Evolutionary conservation across 2,888 invertebrate species (phyloP), one percentile per base, ranked within the genome.

Genomic region (Fabriciana adippe): DNA sequence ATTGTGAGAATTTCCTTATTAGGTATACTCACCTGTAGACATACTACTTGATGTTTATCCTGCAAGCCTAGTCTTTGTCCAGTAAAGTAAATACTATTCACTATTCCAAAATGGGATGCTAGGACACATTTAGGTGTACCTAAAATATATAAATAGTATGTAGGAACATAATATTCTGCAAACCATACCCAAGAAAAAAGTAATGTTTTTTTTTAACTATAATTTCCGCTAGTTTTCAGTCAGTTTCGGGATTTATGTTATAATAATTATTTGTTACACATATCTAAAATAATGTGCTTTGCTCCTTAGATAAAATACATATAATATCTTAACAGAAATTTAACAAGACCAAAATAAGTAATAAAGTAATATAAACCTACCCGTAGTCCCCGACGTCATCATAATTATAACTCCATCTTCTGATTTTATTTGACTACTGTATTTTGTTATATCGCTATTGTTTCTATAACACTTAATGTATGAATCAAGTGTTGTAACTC

Each of bases 61-160:
- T 89, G 73, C 1, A 94, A 78, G 15, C 85, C 85, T 47, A 87
- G 86, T 71, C 95, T 86, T 72, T 88, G 91, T 0, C 96, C 96
- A 48, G 94, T 89, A 75, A 94, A 94, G 79, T 94, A 94, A 0
- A 95, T 93, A 83, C 98, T 98, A 84, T 98, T 98, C 1, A 97
- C 93, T 2, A 96, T 88, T 65, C 95, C 95, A 75, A 95, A 94
- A 80, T 98, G 97, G 0, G 95, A 95, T 16, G 96, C 84, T 0
- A 95, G 81, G 0, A 95, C 95, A 21, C 96, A 97, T 85, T 98
- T 98, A 0, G 98, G 97, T 35, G 91, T 83, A n/a, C 94, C 94
- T 74, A 11, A 41, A 41, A 41, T 41, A 41, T 41, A 41, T 35
- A 35, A 11, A 41, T 41, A 41, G 35, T 11, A 11, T 41, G 0